Evolutionary conservation across 1,140 invertebrate species (phyloP).

Genomic region (Streblospio benedicti): DNA sequence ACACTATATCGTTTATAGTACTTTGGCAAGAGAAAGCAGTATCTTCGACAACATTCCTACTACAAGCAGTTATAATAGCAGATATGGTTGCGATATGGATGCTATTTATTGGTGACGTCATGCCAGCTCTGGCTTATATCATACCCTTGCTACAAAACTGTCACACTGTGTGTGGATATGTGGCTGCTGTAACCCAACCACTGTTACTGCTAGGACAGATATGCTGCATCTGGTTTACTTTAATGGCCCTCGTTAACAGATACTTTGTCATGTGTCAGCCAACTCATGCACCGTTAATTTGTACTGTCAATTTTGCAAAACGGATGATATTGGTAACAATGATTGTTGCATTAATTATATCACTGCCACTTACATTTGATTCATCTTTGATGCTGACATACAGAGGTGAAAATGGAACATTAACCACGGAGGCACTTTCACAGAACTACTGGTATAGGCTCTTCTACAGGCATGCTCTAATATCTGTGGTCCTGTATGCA

Average conservation of each 20-base stretch:
- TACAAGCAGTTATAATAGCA: background rate
- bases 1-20: constrained; percentile 5
- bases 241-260: background rate
- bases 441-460: constrained; percentile 4
- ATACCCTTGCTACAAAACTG: constrained; percentile 6
- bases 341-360: background rate
- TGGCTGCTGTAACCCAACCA: background rate
- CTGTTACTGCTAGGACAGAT: constrained; percentile 1
- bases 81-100: constrained; percentile 5
- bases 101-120: constrained; percentile 1
- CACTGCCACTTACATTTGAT: constrained; percentile 4
- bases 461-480: background rate
- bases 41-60: background rate
- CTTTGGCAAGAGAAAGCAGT: background rate
- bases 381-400: background rate
- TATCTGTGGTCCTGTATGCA: background rate
- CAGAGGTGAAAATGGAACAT: background rate
- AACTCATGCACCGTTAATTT: background rate
- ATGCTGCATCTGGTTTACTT: constrained; percentile 4
- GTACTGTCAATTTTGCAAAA: background rate
- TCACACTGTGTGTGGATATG: background rate
- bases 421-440: background rate
- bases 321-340: background rate
- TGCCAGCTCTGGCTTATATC: constrained; percentile 2
- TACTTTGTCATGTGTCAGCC: constrained; percentile 2